Base-by-base conservation (phyloP, 2,797 vertebrate genomes). In the Ambastaia sidthimunki region DNA sequence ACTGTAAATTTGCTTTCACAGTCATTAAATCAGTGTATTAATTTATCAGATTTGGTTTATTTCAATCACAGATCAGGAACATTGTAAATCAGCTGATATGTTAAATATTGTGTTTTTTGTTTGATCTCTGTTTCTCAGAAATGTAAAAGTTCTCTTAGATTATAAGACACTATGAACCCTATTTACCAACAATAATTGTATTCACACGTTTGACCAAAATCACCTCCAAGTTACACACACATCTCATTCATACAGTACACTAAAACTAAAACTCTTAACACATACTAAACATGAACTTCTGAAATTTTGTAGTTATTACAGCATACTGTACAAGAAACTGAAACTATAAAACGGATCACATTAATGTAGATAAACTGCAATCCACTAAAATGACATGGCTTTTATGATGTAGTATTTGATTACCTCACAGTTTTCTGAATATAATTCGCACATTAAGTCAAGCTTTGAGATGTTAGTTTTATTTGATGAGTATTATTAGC, bases 311-410 rank as follows among this genome's bases (percentile, higher is more conserved):
- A 94, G 90, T 93, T 80, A 87, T 87, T 83, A 74, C 87, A 85
- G 84, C 89, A 86, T 82, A 72, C 66, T 91, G 88, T 91, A 92
- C 84, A 90, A 91, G 88, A 91, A 87, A 85, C 83, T 85, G 74
- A 89, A 92, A 89, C 68, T 76, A 78, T 87, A 85, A 87, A 89
- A 89, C 74, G 70, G 88, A 87, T 87, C 86, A 89, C 90, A 92
- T 86, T 88, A 87, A 83, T 93, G 91, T 92, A 93, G 89, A 93
- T 91, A 85, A 90, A 90, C 87, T 90, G 90, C 90, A 92, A 85
- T 91, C 88, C 89, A 86, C 87, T 85, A 87, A 84, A 90, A 86
- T 86, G 89, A 91, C 88, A 92, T 90, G 89, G 92, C 91, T 93
- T 93, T 90, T 90, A 87, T 90, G 88, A 85, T 80, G 88, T 91